These are phyloP conservation scores for Luehdorfia chinensis DNA, from an alignment of 1,140 invertebrate species.

Conservation along the genomic window DNA sequence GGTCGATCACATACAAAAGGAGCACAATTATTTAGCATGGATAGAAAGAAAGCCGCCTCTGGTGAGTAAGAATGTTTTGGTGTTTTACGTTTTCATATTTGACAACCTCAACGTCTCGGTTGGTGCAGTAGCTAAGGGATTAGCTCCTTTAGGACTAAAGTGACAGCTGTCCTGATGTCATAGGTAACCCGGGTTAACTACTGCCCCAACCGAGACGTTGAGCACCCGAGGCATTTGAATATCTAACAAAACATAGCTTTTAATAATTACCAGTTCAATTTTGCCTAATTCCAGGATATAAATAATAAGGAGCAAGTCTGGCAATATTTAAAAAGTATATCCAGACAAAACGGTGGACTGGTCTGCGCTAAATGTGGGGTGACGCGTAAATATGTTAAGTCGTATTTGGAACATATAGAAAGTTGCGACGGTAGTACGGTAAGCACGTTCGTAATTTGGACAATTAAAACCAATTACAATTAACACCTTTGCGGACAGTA, in stretches of 20 bases:
- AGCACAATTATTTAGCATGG: slow-evolving; percentile 60
- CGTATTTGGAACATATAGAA: slow-evolving; percentile 18
- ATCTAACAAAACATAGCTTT: too few relatives aligned
- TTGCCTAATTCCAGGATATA: slow-evolving; percentile 45
- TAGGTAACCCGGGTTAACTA: too few relatives aligned
- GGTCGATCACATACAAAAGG: slow-evolving; percentile 62
- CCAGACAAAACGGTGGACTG: slow-evolving; percentile 14
- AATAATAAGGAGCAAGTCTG: slow-evolving; percentile 28
- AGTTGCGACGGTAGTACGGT: slow-evolving; percentile 7
- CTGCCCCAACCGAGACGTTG: too few relatives aligned
- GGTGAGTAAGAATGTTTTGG: slow-evolving; percentile 28
- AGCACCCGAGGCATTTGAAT: too few relatives aligned
- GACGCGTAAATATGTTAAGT: slow-evolving; percentile 20
- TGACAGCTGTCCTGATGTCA: too few relatives aligned
- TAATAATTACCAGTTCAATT: too few relatives aligned
- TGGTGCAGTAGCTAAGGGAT: too few relatives aligned
- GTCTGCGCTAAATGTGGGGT: slow-evolving; percentile 17
- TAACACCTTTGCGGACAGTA: too few relatives aligned
- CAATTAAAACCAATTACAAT: too few relatives aligned
- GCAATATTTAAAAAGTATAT: slow-evolving; percentile 31
- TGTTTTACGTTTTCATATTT: too few relatives aligned
- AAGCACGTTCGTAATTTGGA: not conserved
- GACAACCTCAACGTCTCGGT: too few relatives aligned
- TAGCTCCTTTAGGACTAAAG: too few relatives aligned
- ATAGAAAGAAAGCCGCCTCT: slow-evolving; percentile 28